A percentile compares a stretch with the other conserved stretches of the same genome.
phyloP scores from a whole-genome alignment of 2,888 invertebrate species.

The Drosophila siamana region DNA sequence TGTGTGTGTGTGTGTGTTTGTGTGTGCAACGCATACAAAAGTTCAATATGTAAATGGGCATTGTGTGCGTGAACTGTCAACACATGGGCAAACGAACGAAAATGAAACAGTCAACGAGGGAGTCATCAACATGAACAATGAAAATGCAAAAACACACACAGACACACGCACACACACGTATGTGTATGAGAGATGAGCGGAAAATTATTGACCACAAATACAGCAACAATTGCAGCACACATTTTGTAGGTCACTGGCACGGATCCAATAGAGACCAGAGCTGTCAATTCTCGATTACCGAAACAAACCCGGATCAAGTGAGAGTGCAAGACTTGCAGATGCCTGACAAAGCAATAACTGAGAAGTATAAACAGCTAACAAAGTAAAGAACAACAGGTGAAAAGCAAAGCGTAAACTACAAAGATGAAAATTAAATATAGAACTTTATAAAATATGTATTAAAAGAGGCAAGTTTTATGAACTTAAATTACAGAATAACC shows the following conservation, averaged over 20 bases:
- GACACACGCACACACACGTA: conserved; percentile 13
- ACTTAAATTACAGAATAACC: too few species aligned
- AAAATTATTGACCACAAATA: conserved; percentile 57
- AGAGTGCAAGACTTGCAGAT: not conserved
- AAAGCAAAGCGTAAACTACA: too few species aligned
- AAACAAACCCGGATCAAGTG: conserved; percentile 6
- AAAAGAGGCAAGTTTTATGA: too few species aligned
- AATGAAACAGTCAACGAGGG: conserved; percentile 79
- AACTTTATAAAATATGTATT: too few species aligned
- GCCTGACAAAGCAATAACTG: not conserved
- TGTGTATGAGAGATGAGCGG: conserved; percentile 3
- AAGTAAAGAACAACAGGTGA: too few species aligned
- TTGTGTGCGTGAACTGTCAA: conserved; percentile 69
- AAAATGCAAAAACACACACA: conserved; percentile 35
- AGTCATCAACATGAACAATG: conserved; percentile 63
- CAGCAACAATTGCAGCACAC: conserved; percentile 65
- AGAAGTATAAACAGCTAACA: too few species aligned
- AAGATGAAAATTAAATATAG: too few species aligned
- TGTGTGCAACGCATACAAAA: conserved; percentile 44
- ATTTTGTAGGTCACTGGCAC: conserved; percentile 70
- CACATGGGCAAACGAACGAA: conserved; percentile 68
- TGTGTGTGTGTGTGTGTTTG: conserved; percentile 12
- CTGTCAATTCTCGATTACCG: conserved; percentile 7
- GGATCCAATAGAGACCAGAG: conserved; percentile 10
- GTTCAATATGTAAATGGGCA: conserved; percentile 78